Conservation (phyloP, 2,888 invertebrate species). For the Ceramica pisi region DNA sequence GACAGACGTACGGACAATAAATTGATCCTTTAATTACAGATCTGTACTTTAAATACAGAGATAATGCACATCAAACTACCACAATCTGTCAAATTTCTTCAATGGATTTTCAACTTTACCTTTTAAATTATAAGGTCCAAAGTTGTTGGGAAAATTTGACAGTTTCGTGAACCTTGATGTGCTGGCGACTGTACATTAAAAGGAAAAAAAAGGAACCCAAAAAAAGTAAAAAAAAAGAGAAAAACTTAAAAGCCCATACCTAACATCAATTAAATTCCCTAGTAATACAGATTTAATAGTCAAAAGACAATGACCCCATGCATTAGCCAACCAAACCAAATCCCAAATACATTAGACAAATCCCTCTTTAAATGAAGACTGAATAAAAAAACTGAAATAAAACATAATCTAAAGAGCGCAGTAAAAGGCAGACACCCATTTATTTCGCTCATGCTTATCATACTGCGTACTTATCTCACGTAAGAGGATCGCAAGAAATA, state of each 20-base stretch:
- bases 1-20: no score
- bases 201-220: no score
- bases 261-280: not conserved
- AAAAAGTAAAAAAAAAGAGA: no score
- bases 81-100: no score
- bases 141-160: no score
- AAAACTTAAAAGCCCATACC: not conserved
- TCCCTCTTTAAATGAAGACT: conserved; percentile 9
- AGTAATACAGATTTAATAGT: conserved; percentile 8
- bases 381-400: conserved; percentile 20
- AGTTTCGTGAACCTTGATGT: no score
- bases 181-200: no score
- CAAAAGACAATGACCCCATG: not conserved
- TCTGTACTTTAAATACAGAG: no score
- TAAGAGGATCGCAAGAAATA: conserved; percentile 33
- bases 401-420: conserved; percentile 4
- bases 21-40: no score
- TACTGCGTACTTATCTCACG: conserved; percentile 30
- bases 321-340: not conserved
- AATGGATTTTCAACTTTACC: no score
- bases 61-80: no score
- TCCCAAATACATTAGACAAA: not conserved
- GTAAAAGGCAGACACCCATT: conserved; percentile 27
- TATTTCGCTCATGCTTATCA: conserved; percentile 37
- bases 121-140: no score